Evolutionary conservation across 2,113 vertebrate species (phyloP).

Genomic region (Chloebia gouldiae): DNA sequence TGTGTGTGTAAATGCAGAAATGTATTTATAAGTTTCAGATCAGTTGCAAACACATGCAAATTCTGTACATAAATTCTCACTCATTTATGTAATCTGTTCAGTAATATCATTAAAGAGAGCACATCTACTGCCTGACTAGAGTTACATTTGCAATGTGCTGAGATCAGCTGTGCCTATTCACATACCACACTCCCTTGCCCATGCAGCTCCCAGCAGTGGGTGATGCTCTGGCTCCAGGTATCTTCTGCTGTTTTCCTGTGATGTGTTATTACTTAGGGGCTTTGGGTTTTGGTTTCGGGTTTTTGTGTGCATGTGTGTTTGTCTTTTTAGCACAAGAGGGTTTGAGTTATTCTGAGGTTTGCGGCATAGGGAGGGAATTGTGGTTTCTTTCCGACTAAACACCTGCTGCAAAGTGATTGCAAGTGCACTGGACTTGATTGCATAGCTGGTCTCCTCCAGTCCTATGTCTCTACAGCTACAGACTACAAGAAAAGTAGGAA

Average conservation of each 20-base stretch:
- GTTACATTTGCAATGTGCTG: conserved; percentile 42
- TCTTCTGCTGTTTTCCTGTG: neutral
- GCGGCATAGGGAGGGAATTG: neutral
- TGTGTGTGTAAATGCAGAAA: conserved; percentile 51
- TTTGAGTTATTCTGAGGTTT: neutral
- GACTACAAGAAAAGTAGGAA: neutral
- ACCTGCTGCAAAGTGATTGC: neutral
- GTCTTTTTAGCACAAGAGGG: neutral
- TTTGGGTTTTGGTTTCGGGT: neutral
- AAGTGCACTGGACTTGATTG: neutral
- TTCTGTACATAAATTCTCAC: conserved; percentile 63
- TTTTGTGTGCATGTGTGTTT: too few species aligned
- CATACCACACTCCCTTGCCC: neutral
- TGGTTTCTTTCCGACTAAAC: neutral
- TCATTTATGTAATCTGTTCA: conserved; percentile 65
- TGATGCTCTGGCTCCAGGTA: conserved; percentile 46
- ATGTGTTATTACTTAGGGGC: neutral
- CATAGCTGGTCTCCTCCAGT: neutral
- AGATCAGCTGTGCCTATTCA: conserved; percentile 47
- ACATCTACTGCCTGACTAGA: conserved; percentile 56
- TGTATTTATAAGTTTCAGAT: conserved; percentile 64
- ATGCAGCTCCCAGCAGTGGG: conserved; percentile 1
- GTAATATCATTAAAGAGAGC: conserved; percentile 59
- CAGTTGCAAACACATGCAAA: conserved; percentile 67
- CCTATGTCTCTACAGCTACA: neutral